Evolutionary conservation across 2,888 invertebrate species (phyloP).

Genomic region (Cataglyphis albicans): DNA sequence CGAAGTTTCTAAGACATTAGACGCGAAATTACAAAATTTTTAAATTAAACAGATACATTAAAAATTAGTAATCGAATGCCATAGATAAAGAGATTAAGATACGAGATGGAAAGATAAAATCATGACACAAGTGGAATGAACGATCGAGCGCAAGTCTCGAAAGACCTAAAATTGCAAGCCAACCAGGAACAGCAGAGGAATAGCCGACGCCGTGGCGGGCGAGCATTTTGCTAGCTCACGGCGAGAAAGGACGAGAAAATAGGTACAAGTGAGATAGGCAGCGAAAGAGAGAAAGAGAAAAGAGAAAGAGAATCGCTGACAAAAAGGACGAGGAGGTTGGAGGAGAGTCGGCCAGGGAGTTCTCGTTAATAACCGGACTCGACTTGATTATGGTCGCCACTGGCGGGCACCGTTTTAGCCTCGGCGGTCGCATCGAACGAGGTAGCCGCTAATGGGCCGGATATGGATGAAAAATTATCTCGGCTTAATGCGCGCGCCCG

Average conservation of each 20-base stretch:
- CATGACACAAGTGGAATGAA: constrained; percentile 9
- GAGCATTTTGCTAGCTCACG: constrained; percentile 44
- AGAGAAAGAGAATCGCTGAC: constrained; percentile 16
- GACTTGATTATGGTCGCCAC: constrained; percentile 77
- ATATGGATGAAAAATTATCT: constrained; percentile 78
- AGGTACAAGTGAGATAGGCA: neutral
- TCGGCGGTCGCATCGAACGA: constrained; percentile 73
- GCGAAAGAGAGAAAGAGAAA: constrained; percentile 6
- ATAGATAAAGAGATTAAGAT: neutral
- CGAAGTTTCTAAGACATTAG: neutral
- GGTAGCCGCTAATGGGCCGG: constrained; percentile 74
- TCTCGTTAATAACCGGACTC: constrained; percentile 76
- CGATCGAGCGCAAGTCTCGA: neutral
- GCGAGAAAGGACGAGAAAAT: constrained; percentile 19
- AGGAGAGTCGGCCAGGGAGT: constrained; percentile 52
- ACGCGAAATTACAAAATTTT: neutral
- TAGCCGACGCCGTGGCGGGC: neutral
- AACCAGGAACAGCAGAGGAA: neutral
- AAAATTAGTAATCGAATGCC: neutral
- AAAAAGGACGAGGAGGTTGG: constrained; percentile 54
- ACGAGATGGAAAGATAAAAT: neutral
- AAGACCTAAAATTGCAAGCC: neutral
- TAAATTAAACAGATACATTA: neutral
- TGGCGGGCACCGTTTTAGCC: constrained; percentile 67
- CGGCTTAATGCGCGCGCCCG: constrained; percentile 68